A percentile compares a stretch with the other conserved stretches of the same genome.
Evolutionary conservation across 2,888 invertebrate genomes (phyloP).

Genomic region (Pinctada fucata): DNA sequence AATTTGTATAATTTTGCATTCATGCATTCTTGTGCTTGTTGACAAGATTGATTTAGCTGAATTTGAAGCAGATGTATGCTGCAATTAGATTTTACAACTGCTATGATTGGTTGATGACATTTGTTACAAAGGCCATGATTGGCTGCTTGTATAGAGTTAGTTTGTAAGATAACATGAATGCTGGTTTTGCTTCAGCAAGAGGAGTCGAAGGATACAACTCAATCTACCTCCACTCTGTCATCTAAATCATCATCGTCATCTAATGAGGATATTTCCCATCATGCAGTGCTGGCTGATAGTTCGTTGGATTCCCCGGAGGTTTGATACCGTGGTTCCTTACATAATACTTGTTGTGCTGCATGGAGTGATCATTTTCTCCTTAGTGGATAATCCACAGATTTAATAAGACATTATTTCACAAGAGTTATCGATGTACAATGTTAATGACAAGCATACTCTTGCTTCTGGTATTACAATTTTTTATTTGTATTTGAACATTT

Average conservation of each 20-base stretch:
- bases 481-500: not conserved
- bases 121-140: no score
- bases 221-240: not conserved
- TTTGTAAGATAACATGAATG: not conserved
- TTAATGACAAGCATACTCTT: no score
- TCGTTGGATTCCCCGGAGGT: slow-evolving; percentile 6
- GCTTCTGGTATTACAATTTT: not conserved
- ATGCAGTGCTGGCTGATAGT: slow-evolving; percentile 24
- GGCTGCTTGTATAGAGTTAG: no score
- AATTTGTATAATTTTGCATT: no score
- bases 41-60: no score
- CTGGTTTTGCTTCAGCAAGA: slow-evolving; percentile 16
- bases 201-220: not conserved
- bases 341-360: not conserved
- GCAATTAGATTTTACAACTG: no score
- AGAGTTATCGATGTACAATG: no score
- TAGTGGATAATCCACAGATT: no score
- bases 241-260: slow-evolving; percentile 15
- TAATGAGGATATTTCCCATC: slow-evolving; percentile 28
- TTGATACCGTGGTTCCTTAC: not conserved
- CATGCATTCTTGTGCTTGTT: no score
- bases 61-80: no score
- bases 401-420: no score
- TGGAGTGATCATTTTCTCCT: not conserved
- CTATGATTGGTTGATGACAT: no score